These are phyloP conservation scores for Scytalopus superciliaris DNA, from an alignment of 2,113 vertebrate species.

Conservation along the genomic window DNA sequence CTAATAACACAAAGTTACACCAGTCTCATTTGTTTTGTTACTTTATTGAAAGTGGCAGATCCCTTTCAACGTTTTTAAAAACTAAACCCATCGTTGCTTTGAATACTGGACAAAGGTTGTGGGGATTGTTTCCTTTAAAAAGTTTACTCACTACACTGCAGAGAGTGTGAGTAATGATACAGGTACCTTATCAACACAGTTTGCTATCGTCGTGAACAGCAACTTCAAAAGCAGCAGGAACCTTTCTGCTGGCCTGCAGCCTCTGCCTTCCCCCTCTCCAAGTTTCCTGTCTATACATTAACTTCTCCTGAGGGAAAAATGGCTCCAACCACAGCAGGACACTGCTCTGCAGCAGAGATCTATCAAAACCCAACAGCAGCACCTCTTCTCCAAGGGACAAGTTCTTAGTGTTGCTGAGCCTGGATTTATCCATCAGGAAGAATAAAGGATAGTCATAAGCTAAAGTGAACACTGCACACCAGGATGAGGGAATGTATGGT, in stretches of 20 bases:
- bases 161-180: conserved; percentile 4
- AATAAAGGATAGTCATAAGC: neutral
- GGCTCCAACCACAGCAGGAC: neutral
- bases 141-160: neutral
- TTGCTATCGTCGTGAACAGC: conserved; percentile 6
- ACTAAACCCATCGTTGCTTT: conserved; percentile 30
- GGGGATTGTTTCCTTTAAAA: conserved; percentile 45
- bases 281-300: accelerated
- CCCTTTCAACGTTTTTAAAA: conserved; percentile 56
- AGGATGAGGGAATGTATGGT: accelerated
- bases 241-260: neutral
- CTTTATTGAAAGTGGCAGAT: conserved; percentile 73
- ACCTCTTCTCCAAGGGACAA: neutral
- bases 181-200: conserved; percentile 47
- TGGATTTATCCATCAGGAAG: neutral
- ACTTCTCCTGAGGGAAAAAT: neutral
- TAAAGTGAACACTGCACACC: neutral
- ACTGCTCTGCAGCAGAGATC: neutral
- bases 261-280: neutral
- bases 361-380: neutral
- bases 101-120: neutral
- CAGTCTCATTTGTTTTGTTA: neutral
- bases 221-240: conserved; percentile 35
- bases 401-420: neutral
- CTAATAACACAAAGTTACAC: neutral